phyloP scores from a whole-genome alignment of 1,140 invertebrate genomes.

The Pogonomyrmex barbatus region DNA sequence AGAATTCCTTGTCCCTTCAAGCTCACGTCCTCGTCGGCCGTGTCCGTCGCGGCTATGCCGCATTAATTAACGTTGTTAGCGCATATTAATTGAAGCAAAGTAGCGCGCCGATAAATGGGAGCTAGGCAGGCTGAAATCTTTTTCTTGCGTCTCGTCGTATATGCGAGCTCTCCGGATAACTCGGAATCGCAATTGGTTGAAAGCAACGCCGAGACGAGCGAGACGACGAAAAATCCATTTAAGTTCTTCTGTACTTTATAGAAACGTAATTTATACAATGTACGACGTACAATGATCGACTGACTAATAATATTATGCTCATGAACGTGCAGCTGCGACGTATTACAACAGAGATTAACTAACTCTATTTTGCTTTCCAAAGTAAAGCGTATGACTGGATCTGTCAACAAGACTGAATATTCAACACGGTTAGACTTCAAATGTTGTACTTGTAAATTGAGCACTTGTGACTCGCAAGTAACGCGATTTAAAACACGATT shows the following conservation, averaged over 20 bases:
- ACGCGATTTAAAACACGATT: constrained; percentile 53
- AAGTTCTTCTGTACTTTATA: constrained; percentile 34
- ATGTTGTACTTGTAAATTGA: constrained; percentile 54
- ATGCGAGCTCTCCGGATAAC: constrained; percentile 18
- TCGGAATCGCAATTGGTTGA: not conserved
- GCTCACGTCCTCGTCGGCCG: constrained; percentile 13
- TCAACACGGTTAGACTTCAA: not conserved
- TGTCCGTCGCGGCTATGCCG: constrained; percentile 53
- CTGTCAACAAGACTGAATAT: not conserved
- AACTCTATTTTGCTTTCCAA: constrained; percentile 37
- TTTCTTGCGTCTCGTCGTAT: constrained; percentile 57
- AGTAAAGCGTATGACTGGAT: constrained; percentile 15
- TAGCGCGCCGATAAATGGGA: constrained; percentile 58
- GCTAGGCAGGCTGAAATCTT: constrained; percentile 52
- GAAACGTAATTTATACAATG: constrained; percentile 55
- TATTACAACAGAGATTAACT: constrained; percentile 15
- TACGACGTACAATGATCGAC: not conserved
- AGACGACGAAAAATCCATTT: constrained; percentile 62
- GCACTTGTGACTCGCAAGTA: constrained; percentile 33
- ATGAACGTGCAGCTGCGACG: constrained; percentile 21
- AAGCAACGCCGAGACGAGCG: constrained; percentile 1
- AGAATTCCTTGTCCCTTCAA: constrained; percentile 26
- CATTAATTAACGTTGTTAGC: constrained; percentile 80
- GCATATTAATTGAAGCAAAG: constrained; percentile 78
- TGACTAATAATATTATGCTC: constrained; percentile 25